Evolutionary conservation across 2,113 vertebrate species (phyloP).

Genomic region (Zosterops lateralis): DNA sequence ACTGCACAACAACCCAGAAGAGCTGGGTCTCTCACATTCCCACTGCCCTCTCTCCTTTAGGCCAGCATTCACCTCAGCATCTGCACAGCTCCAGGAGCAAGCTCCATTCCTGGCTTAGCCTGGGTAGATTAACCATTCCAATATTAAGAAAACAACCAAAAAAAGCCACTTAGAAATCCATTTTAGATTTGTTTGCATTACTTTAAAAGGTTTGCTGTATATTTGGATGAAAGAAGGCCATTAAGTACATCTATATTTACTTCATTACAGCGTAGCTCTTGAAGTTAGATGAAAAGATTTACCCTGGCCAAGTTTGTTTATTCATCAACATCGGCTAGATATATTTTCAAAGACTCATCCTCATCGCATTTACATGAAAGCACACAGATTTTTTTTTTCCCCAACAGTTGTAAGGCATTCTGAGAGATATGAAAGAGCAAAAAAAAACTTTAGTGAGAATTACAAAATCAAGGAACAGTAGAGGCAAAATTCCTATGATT

Average conservation of each 20-base stretch:
- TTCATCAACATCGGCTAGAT: slow-evolving; percentile 46
- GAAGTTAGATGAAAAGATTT: slow-evolving; percentile 63
- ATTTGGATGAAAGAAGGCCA: slow-evolving; percentile 45
- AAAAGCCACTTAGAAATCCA: not conserved
- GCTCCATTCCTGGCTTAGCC: not conserved
- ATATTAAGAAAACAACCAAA: not conserved
- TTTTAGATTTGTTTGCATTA: slow-evolving; percentile 10
- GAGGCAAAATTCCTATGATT: not conserved
- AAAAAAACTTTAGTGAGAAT: not conserved
- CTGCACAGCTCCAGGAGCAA: not conserved
- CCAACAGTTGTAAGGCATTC: not conserved
- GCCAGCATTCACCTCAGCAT: not conserved
- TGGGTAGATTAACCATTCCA: not conserved
- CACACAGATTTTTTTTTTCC: not conserved
- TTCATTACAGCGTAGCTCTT: slow-evolving; percentile 50
- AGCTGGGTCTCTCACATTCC: fast-evolving
- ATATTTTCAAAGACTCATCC: slow-evolving; percentile 51
- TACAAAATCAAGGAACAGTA: not conserved
- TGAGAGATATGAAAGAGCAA: slow-evolving; percentile 1
- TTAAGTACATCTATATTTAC: slow-evolving; percentile 56
- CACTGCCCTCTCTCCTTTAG: not conserved
- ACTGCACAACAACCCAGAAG: not conserved
- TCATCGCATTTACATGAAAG: slow-evolving; percentile 44
- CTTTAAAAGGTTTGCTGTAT: slow-evolving; percentile 2
- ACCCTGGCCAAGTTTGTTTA: slow-evolving; percentile 56